These are phyloP conservation scores for Aleiodes leptofemur DNA, from an alignment of 2,888 invertebrate species.

Conservation along the genomic window DNA sequence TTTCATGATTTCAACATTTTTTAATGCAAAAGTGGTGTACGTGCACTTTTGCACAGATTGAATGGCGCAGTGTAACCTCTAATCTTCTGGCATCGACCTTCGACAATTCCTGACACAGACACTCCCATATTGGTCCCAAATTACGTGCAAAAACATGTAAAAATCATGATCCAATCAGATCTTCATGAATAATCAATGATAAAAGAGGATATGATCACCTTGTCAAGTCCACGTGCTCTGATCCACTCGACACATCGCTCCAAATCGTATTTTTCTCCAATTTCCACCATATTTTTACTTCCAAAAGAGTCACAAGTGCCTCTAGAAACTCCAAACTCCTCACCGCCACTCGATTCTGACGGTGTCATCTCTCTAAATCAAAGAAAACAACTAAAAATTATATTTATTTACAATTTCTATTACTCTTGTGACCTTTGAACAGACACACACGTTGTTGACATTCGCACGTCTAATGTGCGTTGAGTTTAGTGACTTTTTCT, in stretches of 20 bases:
- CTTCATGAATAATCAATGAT: slow-evolving; percentile 20
- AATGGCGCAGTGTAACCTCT: slow-evolving; percentile 52
- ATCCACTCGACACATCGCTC: slow-evolving; percentile 84
- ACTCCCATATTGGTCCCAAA: too few relatives aligned
- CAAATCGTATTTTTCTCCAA: slow-evolving; percentile 77
- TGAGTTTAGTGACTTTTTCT: too few relatives aligned
- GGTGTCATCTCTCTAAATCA: slow-evolving; percentile 7
- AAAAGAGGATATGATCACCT: slow-evolving; percentile 76
- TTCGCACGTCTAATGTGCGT: too few relatives aligned
- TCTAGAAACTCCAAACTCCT: not conserved
- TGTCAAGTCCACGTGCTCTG: slow-evolving; percentile 79
- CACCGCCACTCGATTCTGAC: not conserved
- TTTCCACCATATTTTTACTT: not conserved
- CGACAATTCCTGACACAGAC: not conserved
- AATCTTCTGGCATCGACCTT: not conserved
- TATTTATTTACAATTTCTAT: not conserved
- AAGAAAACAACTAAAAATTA: not conserved
- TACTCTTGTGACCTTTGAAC: not conserved
- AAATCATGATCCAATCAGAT: not conserved
- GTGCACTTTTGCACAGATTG: slow-evolving; percentile 40
- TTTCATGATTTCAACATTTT: too few relatives aligned
- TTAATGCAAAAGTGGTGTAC: slow-evolving; percentile 37
- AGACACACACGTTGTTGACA: too few relatives aligned
- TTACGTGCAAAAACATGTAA: not conserved
- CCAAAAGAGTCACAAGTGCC: not conserved